Percentiles rank a stretch among this genome's conserved stretches.
These are phyloP conservation scores for Cantharis rustica DNA, from an alignment of 2,888 invertebrate genomes.

Conservation along the genomic window DNA sequence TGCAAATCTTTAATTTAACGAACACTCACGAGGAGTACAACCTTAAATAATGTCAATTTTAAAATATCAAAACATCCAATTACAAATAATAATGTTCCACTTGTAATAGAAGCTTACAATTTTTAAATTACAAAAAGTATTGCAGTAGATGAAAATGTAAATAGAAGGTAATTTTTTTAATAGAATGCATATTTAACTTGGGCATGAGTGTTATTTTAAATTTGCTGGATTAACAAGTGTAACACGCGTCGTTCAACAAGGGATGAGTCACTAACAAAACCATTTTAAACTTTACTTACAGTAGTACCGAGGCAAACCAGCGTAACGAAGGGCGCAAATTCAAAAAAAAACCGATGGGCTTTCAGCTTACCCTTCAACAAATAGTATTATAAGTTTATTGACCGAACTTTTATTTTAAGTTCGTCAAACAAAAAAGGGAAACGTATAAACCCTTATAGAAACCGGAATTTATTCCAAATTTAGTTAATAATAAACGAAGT, in stretches of 20 bases:
- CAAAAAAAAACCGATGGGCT: slow-evolving; percentile 10
- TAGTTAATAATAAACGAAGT: neutral
- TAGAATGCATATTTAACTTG: neutral
- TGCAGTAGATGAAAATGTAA: neutral
- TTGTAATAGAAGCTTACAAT: neutral
- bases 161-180: neutral
- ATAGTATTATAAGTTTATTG: slow-evolving; percentile 3
- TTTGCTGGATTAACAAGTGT: slow-evolving; percentile 37
- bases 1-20: neutral
- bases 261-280: slow-evolving; percentile 41
- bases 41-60: neutral
- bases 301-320: slow-evolving; percentile 23
- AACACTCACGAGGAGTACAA: neutral
- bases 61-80: neutral
- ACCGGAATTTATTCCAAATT: neutral
- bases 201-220: slow-evolving; percentile 30
- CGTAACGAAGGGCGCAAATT: slow-evolving; percentile 22
- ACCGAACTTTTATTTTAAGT: neutral
- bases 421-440: neutral
- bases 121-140: neutral
- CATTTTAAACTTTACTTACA: slow-evolving; percentile 37
- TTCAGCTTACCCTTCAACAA: slow-evolving; percentile 1
- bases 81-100: neutral
- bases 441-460: neutral
- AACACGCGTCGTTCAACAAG: slow-evolving; percentile 36